These are phyloP conservation scores for Hemicentrotus pulcherrimus DNA, from an alignment of 35 echinoderm and acorn worm genomes.

Conservation along the genomic window DNA sequence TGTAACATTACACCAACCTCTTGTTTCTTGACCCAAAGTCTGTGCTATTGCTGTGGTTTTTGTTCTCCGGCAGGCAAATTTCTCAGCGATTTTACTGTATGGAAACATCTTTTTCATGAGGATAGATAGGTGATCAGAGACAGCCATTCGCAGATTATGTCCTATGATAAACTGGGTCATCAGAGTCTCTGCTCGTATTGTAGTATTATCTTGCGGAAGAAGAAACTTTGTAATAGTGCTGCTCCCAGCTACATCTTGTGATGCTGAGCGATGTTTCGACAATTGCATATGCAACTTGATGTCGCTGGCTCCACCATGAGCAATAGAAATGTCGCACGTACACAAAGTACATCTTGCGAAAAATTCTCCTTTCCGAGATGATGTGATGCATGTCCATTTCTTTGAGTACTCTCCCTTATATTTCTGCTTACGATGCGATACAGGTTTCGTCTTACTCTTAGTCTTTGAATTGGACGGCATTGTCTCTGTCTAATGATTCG, in stretches of 20 bases:
- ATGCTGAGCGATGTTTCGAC: background rate
- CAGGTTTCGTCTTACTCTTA: background rate
- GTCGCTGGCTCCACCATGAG: constrained; percentile 23
- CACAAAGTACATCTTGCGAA: constrained; percentile 4
- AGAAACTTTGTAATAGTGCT: constrained; percentile 11
- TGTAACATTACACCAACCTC: constrained; percentile 26
- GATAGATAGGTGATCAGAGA: too few species aligned
- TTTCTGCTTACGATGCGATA: constrained; percentile 24
- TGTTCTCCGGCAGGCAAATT: constrained; percentile 26
- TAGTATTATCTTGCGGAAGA: background rate
- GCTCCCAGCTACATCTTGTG: background rate
- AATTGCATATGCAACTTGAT: background rate
- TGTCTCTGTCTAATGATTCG: background rate
- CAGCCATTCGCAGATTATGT: too few species aligned
- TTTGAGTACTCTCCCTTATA: constrained; percentile 14
- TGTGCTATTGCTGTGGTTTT: constrained; percentile 41
- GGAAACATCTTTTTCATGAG: too few species aligned
- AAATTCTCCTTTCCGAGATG: constrained; percentile 9
- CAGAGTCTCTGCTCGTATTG: constrained; percentile 45
- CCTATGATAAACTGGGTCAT: constrained; percentile 31
- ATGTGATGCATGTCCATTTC: background rate
- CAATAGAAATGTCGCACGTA: too few species aligned
- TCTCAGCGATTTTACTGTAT: background rate
- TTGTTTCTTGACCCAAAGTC: constrained; percentile 52
- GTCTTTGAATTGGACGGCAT: background rate